A percentile compares a stretch with the other conserved stretches of the same genome.
These are phyloP conservation scores for Sphaeramia orbicularis DNA, from an alignment of 2,797 vertebrate genomes.

Conservation along the genomic window DNA sequence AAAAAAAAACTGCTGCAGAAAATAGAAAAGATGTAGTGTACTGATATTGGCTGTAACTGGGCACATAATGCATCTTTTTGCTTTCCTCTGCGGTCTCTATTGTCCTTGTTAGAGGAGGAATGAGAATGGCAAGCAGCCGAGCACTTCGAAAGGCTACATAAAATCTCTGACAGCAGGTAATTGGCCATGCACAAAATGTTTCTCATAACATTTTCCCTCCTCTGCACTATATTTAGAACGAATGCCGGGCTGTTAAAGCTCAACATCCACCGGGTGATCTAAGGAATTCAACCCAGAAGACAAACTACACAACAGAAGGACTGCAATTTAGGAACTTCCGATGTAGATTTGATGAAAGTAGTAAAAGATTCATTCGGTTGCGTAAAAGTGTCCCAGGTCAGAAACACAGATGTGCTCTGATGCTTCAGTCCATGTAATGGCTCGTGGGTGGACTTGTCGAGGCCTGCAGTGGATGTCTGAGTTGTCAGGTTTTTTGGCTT, in stretches of 20 bases:
- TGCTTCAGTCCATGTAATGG: conserved; percentile 27
- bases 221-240: neutral
- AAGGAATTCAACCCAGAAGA: neutral
- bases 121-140: neutral
- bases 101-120: conserved; percentile 1
- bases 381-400: neutral
- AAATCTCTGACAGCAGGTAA: conserved; percentile 5
- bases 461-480: conserved; percentile 46
- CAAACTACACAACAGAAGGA: neutral
- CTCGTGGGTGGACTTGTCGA: conserved; percentile 54
- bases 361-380: neutral
- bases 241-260: neutral
- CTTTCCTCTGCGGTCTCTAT: neutral
- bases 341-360: neutral
- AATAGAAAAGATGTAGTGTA: neutral
- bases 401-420: neutral
- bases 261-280: neutral
- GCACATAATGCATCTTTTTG: neutral
- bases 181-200: neutral
- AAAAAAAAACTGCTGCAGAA: conserved; percentile 7
- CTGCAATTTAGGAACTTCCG: neutral
- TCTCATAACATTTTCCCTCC: neutral
- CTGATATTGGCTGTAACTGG: neutral
- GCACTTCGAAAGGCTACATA: neutral
- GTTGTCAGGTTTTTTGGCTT: conserved; percentile 16